Conservation (phyloP, 2,888 invertebrate genomes). For the Acanthoscelides obtectus region DNA sequence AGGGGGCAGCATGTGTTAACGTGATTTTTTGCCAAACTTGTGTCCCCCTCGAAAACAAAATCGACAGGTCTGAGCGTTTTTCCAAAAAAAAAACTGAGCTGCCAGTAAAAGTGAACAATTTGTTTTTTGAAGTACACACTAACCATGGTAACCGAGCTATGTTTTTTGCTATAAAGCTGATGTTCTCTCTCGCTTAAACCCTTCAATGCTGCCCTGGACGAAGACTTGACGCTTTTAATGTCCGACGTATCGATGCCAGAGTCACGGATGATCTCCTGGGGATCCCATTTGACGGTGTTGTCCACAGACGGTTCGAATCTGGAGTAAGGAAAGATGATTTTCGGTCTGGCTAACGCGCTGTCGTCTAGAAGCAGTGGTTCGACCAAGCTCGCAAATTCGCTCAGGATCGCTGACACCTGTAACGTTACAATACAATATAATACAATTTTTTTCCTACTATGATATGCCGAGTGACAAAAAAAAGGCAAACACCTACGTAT, state of each 20-base stretch:
- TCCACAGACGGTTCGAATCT: constrained; percentile 24
- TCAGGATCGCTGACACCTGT: constrained; percentile 46
- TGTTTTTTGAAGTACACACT: no score
- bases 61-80: no score
- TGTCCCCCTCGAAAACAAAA: no score
- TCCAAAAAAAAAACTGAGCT: no score
- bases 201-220: constrained; percentile 29
- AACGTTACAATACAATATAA: no score
- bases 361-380: constrained; percentile 30
- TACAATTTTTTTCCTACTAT: no score
- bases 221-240: constrained; percentile 38
- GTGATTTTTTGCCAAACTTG: no score
- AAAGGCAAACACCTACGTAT: no score
- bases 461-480: no score
- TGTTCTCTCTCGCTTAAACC: constrained; percentile 21
- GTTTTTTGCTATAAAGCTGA: constrained; percentile 2
- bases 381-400: constrained; percentile 39
- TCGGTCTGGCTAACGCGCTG: constrained; percentile 24
- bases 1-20: no score
- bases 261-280: constrained; percentile 35
- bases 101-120: no score
- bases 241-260: constrained; percentile 47
- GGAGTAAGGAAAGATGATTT: constrained; percentile 38
- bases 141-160: background rate
- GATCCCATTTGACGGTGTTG: constrained; percentile 22